Conservation (phyloP, 2,888 invertebrate genomes). For the Galerucella pusilla region DNA sequence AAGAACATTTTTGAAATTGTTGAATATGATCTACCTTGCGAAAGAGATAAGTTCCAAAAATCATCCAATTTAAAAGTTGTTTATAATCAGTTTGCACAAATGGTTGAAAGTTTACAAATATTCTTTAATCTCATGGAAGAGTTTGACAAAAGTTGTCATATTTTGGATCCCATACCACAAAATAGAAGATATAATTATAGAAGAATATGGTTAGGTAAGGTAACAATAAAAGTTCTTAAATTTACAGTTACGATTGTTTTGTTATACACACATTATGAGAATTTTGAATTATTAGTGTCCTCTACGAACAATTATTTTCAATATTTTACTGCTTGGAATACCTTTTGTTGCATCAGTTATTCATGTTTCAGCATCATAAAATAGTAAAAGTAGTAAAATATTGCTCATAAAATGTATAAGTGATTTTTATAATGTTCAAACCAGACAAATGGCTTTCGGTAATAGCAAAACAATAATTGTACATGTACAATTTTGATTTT, state of each 20-base stretch:
- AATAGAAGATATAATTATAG: constrained; percentile 59
- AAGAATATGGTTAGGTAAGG: constrained; percentile 62
- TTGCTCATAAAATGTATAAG: too few species aligned
- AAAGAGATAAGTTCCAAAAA: constrained; percentile 32
- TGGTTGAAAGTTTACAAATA: constrained; percentile 57
- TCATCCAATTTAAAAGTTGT: constrained; percentile 52
- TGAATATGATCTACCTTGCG: constrained; percentile 55
- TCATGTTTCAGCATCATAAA: too few species aligned
- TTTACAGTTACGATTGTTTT: too few species aligned
- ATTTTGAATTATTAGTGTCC: too few species aligned
- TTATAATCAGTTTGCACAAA: constrained; percentile 55
- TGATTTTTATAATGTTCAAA: too few species aligned
- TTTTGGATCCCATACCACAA: constrained; percentile 64
- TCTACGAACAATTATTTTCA: too few species aligned
- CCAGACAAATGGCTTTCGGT: too few species aligned
- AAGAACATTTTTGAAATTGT: constrained; percentile 53
- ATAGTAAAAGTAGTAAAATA: too few species aligned
- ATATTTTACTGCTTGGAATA: too few species aligned
- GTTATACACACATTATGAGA: too few species aligned
- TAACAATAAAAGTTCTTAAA: constrained; percentile 7
- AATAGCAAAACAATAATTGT: too few species aligned
- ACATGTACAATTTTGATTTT: neutral
- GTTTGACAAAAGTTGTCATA: constrained; percentile 61
- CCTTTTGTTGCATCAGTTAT: too few species aligned
- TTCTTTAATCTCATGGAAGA: constrained; percentile 64